phyloP scores from a whole-genome alignment of 2,888 invertebrate genomes.

The Hylaea fasciaria region DNA sequence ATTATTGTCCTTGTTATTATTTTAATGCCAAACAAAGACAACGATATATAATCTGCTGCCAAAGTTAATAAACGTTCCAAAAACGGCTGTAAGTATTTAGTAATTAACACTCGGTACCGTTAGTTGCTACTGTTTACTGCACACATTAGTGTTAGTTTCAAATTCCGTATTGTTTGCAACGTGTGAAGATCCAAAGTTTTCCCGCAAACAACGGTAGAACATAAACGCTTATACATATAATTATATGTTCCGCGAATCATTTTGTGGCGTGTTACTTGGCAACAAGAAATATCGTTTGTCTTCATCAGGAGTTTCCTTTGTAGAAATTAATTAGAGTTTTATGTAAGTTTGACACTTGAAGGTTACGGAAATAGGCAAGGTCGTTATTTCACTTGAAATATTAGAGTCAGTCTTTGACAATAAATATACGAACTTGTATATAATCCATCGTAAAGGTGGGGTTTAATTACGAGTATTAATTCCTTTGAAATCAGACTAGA shows the following conservation, averaged over 20 bases:
- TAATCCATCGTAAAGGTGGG: neutral
- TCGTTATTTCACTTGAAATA: slow-evolving; percentile 12
- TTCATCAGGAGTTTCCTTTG: slow-evolving; percentile 26
- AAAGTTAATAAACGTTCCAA: no score
- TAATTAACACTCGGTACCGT: no score
- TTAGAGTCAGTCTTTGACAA: neutral
- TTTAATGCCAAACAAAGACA: no score
- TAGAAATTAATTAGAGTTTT: slow-evolving; percentile 28
- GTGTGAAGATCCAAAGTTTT: slow-evolving; percentile 15
- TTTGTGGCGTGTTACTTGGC: slow-evolving; percentile 27
- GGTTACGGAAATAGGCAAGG: slow-evolving; percentile 14
- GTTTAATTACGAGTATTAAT: no score
- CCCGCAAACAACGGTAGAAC: slow-evolving; percentile 11
- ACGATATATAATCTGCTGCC: no score
- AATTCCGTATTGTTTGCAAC: slow-evolving; percentile 1
- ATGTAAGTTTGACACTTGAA: slow-evolving; percentile 28
- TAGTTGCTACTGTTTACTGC: neutral
- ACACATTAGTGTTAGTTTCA: slow-evolving; percentile 6
- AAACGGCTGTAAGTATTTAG: no score
- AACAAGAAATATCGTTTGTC: slow-evolving; percentile 31
- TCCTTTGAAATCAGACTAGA: no score
- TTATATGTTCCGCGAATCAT: slow-evolving; percentile 25
- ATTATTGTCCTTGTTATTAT: no score
- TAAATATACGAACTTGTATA: neutral
- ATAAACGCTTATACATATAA: slow-evolving; percentile 21